Conservation (phyloP, 2,113 vertebrate genomes). For the Corythaeola cristata region DNA sequence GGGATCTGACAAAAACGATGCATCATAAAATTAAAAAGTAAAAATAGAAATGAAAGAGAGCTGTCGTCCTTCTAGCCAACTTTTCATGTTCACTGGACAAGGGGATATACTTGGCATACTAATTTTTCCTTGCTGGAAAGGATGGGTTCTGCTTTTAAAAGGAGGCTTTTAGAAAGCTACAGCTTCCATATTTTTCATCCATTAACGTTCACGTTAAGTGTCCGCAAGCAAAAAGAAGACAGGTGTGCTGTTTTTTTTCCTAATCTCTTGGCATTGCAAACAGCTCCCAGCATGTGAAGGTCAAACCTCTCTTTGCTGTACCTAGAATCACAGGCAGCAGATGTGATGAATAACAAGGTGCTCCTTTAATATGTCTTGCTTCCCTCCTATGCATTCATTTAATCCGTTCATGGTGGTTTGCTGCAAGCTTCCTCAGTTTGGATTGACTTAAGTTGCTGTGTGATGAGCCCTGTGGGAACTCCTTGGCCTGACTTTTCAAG, state of each 20-base stretch:
- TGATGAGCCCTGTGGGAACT: slow-evolving; percentile 20
- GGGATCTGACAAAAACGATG: background rate
- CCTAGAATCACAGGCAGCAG: background rate
- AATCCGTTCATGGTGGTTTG: background rate
- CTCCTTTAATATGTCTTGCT: background rate
- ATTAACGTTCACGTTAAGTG: background rate
- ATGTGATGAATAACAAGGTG: background rate
- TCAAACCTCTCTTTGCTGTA: background rate
- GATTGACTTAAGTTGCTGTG: background rate
- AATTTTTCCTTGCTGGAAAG: background rate
- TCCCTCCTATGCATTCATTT: background rate
- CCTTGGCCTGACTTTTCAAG: slow-evolving; percentile 18
- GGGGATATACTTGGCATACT: background rate
- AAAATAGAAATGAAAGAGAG: background rate
- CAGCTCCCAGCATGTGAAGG: background rate
- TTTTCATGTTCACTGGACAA: background rate
- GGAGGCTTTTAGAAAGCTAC: background rate
- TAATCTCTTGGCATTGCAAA: background rate
- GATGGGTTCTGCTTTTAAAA: background rate
- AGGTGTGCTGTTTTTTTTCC: background rate
- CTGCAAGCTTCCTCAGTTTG: background rate
- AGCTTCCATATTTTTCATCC: background rate
- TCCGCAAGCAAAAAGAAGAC: background rate
- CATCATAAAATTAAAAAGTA: background rate
- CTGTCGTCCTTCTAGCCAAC: background rate